Percentiles rank a stretch among this genome's conserved stretches.
Evolutionary conservation across 2,113 vertebrate genomes (phyloP).

Genomic region (Prunella fulvescens): DNA sequence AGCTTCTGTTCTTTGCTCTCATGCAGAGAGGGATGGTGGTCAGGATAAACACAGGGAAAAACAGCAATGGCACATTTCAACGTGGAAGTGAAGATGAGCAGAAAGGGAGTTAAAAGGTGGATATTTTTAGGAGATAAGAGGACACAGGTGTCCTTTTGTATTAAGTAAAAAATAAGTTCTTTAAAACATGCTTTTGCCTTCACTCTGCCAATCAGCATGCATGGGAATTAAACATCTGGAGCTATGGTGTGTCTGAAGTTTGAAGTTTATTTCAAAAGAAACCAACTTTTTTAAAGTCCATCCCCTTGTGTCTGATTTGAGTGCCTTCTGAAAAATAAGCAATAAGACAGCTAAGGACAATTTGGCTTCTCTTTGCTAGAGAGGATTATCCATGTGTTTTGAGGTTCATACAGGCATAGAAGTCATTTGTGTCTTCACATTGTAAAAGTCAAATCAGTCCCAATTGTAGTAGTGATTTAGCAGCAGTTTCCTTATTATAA

Average conservation of each 20-base stretch:
- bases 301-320: background rate
- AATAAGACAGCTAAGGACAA: background rate
- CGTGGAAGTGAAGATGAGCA: background rate
- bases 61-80: background rate
- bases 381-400: background rate
- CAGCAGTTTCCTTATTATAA: background rate
- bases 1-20: conserved; percentile 3
- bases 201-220: background rate
- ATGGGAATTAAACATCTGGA: conserved; percentile 21
- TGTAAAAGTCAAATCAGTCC: background rate
- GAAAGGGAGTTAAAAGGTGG: background rate
- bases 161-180: background rate
- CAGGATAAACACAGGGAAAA: background rate
- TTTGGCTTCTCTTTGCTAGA: background rate
- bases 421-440: background rate
- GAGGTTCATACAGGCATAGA: background rate
- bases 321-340: background rate
- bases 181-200: background rate
- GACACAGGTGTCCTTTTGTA: background rate
- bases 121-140: background rate
- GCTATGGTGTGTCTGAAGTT: background rate
- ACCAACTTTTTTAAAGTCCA: background rate
- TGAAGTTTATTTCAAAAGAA: background rate
- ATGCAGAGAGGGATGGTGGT: background rate
- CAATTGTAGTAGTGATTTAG: background rate